Percentiles rank a stretch among this genome's conserved stretches.
Conservation (phyloP, 2,888 invertebrate species). For the Eupithecia subfuscata region DNA sequence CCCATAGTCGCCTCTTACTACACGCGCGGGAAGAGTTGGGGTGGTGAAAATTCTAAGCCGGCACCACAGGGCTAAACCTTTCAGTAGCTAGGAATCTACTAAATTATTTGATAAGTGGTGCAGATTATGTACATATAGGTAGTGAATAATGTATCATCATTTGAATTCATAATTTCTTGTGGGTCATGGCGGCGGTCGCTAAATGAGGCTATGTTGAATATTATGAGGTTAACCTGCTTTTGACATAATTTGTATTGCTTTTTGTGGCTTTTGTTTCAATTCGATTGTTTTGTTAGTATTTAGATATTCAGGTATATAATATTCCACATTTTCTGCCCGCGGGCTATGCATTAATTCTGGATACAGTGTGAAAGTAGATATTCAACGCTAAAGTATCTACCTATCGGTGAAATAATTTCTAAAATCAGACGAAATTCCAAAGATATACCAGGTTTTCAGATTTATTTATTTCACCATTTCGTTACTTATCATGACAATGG, state of each 20-base stretch:
- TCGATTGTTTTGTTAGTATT: neutral
- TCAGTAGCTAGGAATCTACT: neutral
- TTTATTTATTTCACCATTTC: too few species aligned
- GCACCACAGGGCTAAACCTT: too few species aligned
- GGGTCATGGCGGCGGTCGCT: too few species aligned
- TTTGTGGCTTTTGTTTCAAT: neutral
- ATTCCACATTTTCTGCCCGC: neutral
- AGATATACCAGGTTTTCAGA: too few species aligned
- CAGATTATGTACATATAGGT: neutral
- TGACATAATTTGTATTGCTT: neutral
- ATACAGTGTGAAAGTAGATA: too few species aligned
- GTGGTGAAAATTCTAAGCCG: too few species aligned
- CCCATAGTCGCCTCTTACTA: too few species aligned
- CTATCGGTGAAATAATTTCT: too few species aligned
- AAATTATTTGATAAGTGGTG: neutral
- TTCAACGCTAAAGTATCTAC: too few species aligned
- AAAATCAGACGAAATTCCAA: too few species aligned
- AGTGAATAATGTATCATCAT: neutral
- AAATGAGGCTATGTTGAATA: slow-evolving; percentile 7
- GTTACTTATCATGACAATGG: too few species aligned
- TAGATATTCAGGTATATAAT: neutral
- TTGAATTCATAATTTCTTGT: slow-evolving; percentile 6
- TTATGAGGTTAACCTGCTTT: slow-evolving; percentile 8
- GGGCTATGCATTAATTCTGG: neutral
- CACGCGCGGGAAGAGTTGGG: too few species aligned